Percentiles rank a stretch among this genome's conserved stretches.
Evolutionary conservation across 2,797 vertebrate species (phyloP).

Genomic region (Simalia tracyae): DNA sequence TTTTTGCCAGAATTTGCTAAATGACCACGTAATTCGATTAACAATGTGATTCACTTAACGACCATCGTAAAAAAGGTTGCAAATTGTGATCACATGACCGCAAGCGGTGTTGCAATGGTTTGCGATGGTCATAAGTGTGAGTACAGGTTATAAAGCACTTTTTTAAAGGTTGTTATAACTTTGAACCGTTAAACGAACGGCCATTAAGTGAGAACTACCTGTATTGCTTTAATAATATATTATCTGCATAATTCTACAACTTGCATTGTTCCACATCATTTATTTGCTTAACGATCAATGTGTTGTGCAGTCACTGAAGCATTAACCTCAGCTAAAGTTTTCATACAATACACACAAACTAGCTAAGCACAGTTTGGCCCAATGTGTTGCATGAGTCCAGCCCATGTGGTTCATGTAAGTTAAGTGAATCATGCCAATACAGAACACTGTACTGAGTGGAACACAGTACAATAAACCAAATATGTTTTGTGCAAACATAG

Average conservation of each 20-base stretch:
- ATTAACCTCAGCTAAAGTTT: no score
- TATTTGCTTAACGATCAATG: not conserved
- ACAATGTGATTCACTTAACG: no score
- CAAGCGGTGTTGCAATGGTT: no score
- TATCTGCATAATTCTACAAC: not conserved
- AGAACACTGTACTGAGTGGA: not conserved
- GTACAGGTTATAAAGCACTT: no score
- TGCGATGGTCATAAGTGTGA: no score
- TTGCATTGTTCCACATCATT: not conserved
- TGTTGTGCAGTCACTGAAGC: not conserved
- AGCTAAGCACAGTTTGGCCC: not conserved
- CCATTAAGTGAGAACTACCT: no score
- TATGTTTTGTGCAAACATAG: not conserved
- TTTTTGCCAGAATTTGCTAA: no score
- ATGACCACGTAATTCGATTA: no score
- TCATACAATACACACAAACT: not conserved
- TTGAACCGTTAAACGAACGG: no score
- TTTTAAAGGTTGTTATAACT: no score
- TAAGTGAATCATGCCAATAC: not conserved
- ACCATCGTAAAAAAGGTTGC: no score
- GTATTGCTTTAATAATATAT: not conserved
- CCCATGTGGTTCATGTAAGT: not conserved
- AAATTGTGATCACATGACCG: no score
- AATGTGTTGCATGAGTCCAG: not conserved
- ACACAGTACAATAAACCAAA: not conserved